A percentile compares a stretch with the other conserved stretches of the same genome.
Conservation (phyloP, 2,888 invertebrate species). For the Linyphia triangularis region DNA sequence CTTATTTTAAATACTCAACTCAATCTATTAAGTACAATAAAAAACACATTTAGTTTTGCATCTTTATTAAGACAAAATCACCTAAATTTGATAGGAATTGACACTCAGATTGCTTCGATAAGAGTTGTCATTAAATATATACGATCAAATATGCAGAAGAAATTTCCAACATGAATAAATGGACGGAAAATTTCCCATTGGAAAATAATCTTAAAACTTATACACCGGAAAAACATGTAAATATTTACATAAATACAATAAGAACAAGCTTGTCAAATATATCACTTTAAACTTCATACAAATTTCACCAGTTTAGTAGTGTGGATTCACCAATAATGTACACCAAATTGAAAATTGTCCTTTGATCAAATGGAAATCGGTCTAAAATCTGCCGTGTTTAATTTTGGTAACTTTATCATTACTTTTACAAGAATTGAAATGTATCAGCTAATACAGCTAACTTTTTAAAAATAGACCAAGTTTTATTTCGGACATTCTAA, state of each 20-base stretch:
- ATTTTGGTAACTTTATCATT: background rate
- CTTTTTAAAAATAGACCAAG: no score
- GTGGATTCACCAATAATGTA: background rate
- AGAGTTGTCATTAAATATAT: constrained; percentile 25
- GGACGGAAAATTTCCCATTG: constrained; percentile 52
- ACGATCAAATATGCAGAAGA: constrained; percentile 39
- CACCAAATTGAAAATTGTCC: background rate
- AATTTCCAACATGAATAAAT: constrained; percentile 68
- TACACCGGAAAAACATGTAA: constrained; percentile 55
- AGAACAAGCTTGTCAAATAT: constrained; percentile 10
- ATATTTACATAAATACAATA: constrained; percentile 62
- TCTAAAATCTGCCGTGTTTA: no score
- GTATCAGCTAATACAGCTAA: no score
- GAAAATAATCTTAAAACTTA: constrained; percentile 23
- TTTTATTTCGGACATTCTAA: no score
- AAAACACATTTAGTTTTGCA: constrained; percentile 4
- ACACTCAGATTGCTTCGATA: constrained; percentile 24
- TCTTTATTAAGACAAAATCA: constrained; percentile 67
- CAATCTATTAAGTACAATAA: background rate
- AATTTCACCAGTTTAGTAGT: background rate
- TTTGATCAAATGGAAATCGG: no score
- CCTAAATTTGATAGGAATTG: constrained; percentile 57
- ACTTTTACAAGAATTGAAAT: background rate
- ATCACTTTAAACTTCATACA: constrained; percentile 35
- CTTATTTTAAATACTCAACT: background rate